phyloP scores from a whole-genome alignment of 2,113 vertebrate species.

The Emydocephalus ijimae region DNA sequence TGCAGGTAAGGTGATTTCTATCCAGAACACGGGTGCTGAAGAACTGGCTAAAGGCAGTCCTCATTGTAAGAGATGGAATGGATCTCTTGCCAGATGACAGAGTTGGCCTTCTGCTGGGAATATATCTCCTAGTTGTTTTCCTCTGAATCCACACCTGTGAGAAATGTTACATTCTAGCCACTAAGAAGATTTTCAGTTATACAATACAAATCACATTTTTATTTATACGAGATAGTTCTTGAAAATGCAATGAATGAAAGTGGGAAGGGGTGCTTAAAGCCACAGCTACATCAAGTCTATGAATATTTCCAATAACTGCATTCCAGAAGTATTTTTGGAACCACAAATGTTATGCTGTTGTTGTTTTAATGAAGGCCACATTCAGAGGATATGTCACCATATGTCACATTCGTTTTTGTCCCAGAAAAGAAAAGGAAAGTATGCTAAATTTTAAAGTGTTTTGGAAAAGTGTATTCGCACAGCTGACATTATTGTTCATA shows the following conservation, averaged over 20 bases:
- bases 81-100: neutral
- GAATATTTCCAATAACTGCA: constrained; percentile 53
- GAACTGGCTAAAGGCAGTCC: neutral
- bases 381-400: constrained; percentile 62
- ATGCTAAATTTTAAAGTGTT: constrained; percentile 70
- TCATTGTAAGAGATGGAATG: neutral
- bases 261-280: constrained; percentile 30
- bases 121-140: constrained; percentile 5
- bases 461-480: constrained; percentile 56
- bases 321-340: constrained; percentile 65
- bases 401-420: constrained; percentile 57
- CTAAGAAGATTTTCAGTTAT: neutral
- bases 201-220: constrained; percentile 21
- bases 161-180: neutral
- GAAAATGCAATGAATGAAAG: constrained; percentile 22
- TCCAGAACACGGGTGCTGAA: neutral
- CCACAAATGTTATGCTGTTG: constrained; percentile 63
- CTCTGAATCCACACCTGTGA: constrained; percentile 34
- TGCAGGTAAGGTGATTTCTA: neutral
- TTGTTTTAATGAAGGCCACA: constrained; percentile 68
- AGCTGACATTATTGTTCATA: constrained; percentile 63
- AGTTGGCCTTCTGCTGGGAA: neutral
- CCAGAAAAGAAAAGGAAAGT: constrained; percentile 65
- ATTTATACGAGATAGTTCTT: constrained; percentile 44
- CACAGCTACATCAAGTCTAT: constrained; percentile 38